phyloP scores from a whole-genome alignment of 2,113 vertebrate genomes.

The Athene cunicularia region DNA sequence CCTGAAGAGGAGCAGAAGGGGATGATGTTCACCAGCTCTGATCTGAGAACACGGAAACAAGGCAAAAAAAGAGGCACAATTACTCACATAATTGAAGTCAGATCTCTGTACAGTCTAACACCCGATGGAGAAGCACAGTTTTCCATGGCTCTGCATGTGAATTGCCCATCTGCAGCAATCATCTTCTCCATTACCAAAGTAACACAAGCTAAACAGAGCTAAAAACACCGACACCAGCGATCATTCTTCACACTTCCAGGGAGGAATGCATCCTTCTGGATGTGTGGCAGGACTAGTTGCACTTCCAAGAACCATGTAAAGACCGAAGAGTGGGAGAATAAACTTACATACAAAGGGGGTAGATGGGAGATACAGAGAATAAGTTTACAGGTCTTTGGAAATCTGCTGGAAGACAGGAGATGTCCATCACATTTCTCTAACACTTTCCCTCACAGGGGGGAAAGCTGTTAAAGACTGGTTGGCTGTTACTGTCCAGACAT shows the following conservation, averaged over 20 bases:
- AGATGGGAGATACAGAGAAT: not conserved
- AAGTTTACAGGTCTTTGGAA: not conserved
- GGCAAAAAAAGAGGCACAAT: not conserved
- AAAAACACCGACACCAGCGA: accelerated
- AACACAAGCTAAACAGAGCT: not conserved
- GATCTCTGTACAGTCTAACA: not conserved
- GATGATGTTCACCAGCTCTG: not conserved
- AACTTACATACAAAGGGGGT: not conserved
- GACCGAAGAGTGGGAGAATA: not conserved
- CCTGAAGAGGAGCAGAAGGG: not conserved
- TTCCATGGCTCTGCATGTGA: not conserved
- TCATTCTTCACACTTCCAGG: not conserved
- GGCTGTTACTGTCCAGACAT: not conserved
- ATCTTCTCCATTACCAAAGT: not conserved
- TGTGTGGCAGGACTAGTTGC: not conserved
- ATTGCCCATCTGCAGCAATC: not conserved
- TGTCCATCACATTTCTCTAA: not conserved
- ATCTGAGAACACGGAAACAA: not conserved
- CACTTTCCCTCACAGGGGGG: not conserved
- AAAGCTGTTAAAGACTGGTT: not conserved
- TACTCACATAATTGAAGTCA: not conserved
- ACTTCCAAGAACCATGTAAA: not conserved
- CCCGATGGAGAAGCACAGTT: accelerated
- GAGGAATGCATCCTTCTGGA: not conserved
- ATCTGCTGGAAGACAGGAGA: not conserved